Percentiles rank a stretch among this genome's conserved stretches.
These are phyloP conservation scores for Drosophila pachea DNA, from an alignment of 1,140 invertebrate genomes.

Conservation along the genomic window DNA sequence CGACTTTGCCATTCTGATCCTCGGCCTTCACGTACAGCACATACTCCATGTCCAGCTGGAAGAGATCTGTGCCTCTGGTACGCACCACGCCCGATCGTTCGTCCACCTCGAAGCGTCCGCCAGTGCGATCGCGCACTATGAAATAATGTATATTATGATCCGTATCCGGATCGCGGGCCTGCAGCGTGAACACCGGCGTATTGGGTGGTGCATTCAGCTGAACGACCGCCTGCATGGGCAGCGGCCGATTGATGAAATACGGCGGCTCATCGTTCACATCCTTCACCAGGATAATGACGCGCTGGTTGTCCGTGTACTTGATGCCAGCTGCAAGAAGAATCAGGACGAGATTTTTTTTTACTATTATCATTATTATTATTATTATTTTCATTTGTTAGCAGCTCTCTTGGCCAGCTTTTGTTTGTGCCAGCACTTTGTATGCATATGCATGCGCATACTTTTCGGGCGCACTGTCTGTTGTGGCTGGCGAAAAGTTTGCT, in stretches of 20 bases:
- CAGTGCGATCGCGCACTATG: conserved; percentile 92
- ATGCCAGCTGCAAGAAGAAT: conserved; percentile 62
- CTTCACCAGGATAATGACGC: conserved; percentile 95
- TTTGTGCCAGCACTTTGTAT: conserved; percentile 11
- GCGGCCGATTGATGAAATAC: conserved; percentile 95
- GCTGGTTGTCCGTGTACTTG: conserved; percentile 92
- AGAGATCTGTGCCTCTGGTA: conserved; percentile 92
- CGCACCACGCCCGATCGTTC: conserved; percentile 95
- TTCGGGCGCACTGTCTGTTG: conserved; percentile 22
- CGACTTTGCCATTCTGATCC: conserved; percentile 94
- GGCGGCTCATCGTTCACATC: conserved; percentile 97
- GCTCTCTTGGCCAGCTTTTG: conserved; percentile 7
- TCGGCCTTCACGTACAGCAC: conserved; percentile 97
- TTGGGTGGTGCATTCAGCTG: conserved; percentile 96
- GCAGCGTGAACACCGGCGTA: conserved; percentile 96
- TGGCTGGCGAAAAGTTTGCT: conserved; percentile 42
- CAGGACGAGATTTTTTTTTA: conserved; percentile 23
- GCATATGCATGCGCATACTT: conserved; percentile 34
- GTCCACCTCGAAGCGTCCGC: conserved; percentile 90
- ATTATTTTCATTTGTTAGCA: conserved; percentile 11
- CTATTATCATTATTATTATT: conserved; percentile 6
- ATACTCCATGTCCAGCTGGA: conserved; percentile 97
- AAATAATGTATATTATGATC: conserved; percentile 98
- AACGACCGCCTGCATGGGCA: conserved; percentile 97
- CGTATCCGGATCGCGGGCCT: conserved; percentile 96